A percentile compares a stretch with the other conserved stretches of the same genome.
Conservation (phyloP, 1,140 invertebrate species). For the Euwallacea similis region DNA sequence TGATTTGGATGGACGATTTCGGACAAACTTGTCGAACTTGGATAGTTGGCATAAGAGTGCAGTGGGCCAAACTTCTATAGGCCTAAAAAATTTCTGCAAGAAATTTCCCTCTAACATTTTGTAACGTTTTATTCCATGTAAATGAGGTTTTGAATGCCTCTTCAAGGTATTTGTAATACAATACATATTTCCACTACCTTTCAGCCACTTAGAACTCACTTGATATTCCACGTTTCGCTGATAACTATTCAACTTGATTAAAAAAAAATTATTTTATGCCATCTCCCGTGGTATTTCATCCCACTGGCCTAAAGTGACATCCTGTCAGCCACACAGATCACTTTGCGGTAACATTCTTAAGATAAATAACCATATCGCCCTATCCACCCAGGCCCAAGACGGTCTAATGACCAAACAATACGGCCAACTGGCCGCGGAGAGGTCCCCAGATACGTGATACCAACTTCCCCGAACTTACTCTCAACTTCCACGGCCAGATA, state of each 20-base stretch:
- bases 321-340: slow-evolving; percentile 50
- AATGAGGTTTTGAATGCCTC: no score
- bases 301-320: slow-evolving; percentile 36
- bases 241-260: no score
- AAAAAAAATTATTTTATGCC: no score
- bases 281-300: background rate
- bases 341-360: slow-evolving; percentile 52
- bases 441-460: slow-evolving; percentile 47
- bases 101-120: no score
- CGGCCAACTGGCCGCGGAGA: slow-evolving; percentile 45
- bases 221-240: no score
- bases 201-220: no score
- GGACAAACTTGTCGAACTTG: slow-evolving; percentile 50
- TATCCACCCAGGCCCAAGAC: slow-evolving; percentile 44
- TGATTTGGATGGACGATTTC: slow-evolving; percentile 43
- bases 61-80: slow-evolving; percentile 21
- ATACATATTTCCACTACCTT: no score
- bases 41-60: slow-evolving; percentile 47
- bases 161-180: no score
- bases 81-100: no score
- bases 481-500: slow-evolving; percentile 32
- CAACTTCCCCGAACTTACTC: slow-evolving; percentile 40
- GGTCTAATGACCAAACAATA: slow-evolving; percentile 52
- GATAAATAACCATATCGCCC: slow-evolving; percentile 54
- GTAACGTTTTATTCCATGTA: no score